Evolutionary conservation across 2,113 vertebrate genomes (phyloP).

Genomic region (Varanus komodoensis): DNA sequence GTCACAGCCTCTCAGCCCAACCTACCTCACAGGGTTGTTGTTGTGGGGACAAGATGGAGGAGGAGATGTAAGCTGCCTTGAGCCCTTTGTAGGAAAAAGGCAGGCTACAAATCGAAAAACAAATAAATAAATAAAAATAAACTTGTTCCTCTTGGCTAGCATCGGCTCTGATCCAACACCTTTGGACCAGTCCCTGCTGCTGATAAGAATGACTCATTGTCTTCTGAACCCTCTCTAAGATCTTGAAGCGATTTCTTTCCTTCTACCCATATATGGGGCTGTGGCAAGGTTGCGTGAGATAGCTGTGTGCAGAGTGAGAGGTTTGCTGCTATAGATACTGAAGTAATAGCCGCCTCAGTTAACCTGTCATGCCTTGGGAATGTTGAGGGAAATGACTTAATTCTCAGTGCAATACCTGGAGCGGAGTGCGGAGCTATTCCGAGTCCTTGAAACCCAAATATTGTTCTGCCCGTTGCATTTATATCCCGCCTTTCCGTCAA

Average conservation of each 20-base stretch:
- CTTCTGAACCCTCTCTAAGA: constrained; percentile 25
- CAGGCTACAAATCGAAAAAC: too few species aligned
- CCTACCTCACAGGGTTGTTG: too few species aligned
- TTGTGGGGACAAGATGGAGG: too few species aligned
- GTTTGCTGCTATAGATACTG: constrained; percentile 16
- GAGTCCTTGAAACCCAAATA: neutral
- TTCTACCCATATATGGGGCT: constrained; percentile 57
- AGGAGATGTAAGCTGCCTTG: too few species aligned
- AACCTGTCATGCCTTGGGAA: neutral
- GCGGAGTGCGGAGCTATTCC: too few species aligned
- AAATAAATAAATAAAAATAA: too few species aligned
- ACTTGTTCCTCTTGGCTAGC: neutral
- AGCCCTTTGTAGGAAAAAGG: too few species aligned
- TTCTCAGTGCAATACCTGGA: neutral
- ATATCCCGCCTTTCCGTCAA: neutral
- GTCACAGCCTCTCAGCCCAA: too few species aligned
- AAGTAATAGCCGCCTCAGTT: neutral
- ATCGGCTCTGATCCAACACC: neutral
- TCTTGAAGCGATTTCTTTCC: neutral
- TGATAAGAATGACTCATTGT: constrained; percentile 46
- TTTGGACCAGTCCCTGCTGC: neutral
- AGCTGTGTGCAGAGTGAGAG: neutral
- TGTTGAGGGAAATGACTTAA: neutral
- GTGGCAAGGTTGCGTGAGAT: neutral
- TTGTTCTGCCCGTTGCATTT: too few species aligned